Percentiles rank a stretch among this genome's conserved stretches.
phyloP scores from a whole-genome alignment of 2,888 invertebrate species.

The Drosophila mimica region DNA sequence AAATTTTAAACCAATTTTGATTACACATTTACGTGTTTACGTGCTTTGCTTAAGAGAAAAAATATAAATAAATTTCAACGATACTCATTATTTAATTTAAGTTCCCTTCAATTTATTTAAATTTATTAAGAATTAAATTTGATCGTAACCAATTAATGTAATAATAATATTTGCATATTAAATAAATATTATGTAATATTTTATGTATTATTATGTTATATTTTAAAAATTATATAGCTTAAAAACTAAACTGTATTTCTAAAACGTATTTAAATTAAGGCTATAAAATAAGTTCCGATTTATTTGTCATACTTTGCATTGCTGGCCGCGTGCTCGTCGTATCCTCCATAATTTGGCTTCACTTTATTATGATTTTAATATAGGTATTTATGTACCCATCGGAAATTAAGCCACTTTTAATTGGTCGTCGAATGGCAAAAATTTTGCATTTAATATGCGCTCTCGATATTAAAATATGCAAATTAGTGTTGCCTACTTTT shows the following conservation, averaged over 20 bases:
- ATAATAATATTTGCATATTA: too few species aligned
- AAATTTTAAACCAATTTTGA: not conserved
- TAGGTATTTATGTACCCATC: constrained; percentile 53
- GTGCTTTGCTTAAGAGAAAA: not conserved
- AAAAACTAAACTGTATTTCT: not conserved
- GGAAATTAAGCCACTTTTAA: constrained; percentile 73
- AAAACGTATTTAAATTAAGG: not conserved
- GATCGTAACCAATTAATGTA: not conserved
- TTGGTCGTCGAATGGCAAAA: constrained; percentile 54
- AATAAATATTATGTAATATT: too few species aligned
- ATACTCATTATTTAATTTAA: not conserved
- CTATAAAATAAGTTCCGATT: not conserved
- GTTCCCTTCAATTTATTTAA: not conserved
- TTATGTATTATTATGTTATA: not conserved
- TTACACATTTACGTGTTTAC: not conserved
- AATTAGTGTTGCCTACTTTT: constrained; percentile 58
- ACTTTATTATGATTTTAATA: constrained; percentile 45
- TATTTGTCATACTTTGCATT: not conserved
- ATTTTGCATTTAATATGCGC: constrained; percentile 62
- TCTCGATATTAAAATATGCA: constrained; percentile 69
- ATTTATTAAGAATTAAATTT: not conserved
- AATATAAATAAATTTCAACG: not conserved
- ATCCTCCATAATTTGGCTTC: not conserved
- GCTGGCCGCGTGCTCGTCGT: not conserved
- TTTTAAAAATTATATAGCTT: not conserved